These are phyloP conservation scores for Ligdia adustata DNA, from an alignment of 2,888 invertebrate genomes.

Conservation along the genomic window DNA sequence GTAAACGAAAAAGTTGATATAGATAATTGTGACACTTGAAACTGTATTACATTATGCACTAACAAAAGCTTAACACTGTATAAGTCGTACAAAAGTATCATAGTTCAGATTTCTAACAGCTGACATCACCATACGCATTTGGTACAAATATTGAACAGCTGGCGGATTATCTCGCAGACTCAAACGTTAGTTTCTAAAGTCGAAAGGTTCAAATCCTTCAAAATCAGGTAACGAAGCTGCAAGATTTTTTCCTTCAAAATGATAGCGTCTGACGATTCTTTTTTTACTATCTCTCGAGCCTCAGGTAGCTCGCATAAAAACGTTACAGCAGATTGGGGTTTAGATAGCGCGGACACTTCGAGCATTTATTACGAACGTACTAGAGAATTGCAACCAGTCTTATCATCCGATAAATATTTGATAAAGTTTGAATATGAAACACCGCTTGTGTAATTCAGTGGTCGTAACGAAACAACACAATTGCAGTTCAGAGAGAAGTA, in stretches of 20 bases:
- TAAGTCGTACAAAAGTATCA: too few relatives aligned
- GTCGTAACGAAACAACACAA: slow-evolving; percentile 25
- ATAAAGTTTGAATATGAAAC: slow-evolving; percentile 26
- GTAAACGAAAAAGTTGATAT: too few relatives aligned
- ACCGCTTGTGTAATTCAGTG: slow-evolving; percentile 26
- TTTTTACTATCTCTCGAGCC: slow-evolving; percentile 34
- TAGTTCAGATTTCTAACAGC: too few relatives aligned
- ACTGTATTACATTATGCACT: too few relatives aligned
- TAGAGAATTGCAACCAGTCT: slow-evolving; percentile 24
- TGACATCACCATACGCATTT: too few relatives aligned
- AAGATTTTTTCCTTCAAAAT: slow-evolving; percentile 30
- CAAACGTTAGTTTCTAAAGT: slow-evolving; percentile 23
- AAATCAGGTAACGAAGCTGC: slow-evolving; percentile 34
- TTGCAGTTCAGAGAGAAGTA: slow-evolving; percentile 28
- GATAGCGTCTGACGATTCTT: slow-evolving; percentile 33
- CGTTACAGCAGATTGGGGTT: slow-evolving; percentile 27
- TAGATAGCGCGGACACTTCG: slow-evolving; percentile 30
- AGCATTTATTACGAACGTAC: slow-evolving; percentile 30
- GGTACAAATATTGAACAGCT: slow-evolving; percentile 10
- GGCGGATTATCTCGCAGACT: background rate
- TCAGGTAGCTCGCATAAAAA: slow-evolving; percentile 34
- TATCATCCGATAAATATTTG: slow-evolving; percentile 33
- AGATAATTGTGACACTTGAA: too few relatives aligned
- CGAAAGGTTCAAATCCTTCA: slow-evolving; percentile 29
- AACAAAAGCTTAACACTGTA: too few relatives aligned